Evolutionary conservation across 2,888 invertebrate species (phyloP), one percentile per base, ranked within the genome.

Genomic region (Lithophane socia): DNA sequence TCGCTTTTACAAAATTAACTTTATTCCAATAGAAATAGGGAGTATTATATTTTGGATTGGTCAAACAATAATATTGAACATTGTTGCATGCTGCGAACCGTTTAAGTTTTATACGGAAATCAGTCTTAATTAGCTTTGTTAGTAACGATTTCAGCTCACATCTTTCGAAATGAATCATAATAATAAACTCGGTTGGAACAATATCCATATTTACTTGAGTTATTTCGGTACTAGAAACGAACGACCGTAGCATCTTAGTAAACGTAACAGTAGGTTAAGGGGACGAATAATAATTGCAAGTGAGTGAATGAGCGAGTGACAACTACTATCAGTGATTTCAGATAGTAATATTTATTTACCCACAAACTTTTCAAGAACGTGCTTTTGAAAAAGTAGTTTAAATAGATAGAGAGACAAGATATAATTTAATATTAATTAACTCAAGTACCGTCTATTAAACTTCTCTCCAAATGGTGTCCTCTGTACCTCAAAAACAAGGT

Each of bases 131-230:
- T 56, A 56, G 44, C 44, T 75, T 63, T 63, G 24, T 69, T 65
- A 21, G n/a, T 5, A 54, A 54, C 18, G n/a, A 65, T 64, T 83
- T 65, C 47, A 83, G 78, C 42, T n/a, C 13, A 29, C 42, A 66
- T 77, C 42, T 83, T 83, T 60, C 49, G n/a, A 69, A 83, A 71
- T 67, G 18, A 58, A 83, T 67, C 60, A 52, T 44, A 61, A 47
- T 61, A 56, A 66, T 69, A 24, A 56, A 44, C 44, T 77, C 13
- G 5, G 52, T 70, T 77, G 12, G 44, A 47, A 83, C 29, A 61
- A 67, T 44, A 29, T 49, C 16, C n/a, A n/a, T 63, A 44, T 21
- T 52, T 61, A 78, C 13, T 78, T 66, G 24, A 78, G 67, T 56
- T 60, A 66, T 69, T 77, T 66, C 18, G 24, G 52, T 82, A 54